Conservation (phyloP, 2,797 vertebrate genomes). For the Chelmon rostratus region DNA sequence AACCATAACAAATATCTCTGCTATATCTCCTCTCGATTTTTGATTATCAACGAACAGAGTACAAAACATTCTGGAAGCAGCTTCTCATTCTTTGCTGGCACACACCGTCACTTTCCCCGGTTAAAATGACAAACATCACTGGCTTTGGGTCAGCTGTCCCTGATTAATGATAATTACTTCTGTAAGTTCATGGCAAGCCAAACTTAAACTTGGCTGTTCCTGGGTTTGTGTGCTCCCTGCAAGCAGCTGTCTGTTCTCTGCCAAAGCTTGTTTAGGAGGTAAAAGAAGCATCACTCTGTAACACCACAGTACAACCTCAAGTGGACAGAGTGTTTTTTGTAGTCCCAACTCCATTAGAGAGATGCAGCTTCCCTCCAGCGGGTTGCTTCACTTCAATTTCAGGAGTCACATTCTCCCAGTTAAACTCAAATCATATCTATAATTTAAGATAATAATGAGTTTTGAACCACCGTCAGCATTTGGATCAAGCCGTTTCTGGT, state of each 20-base stretch:
- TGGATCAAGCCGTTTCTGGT: no score
- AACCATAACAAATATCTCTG: neutral
- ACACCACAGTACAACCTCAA: neutral
- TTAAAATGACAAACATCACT: slow-evolving; percentile 2
- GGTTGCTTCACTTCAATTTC: neutral
- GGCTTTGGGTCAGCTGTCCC: slow-evolving; percentile 1
- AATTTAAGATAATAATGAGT: neutral
- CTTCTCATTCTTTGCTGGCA: neutral
- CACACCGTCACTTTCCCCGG: neutral
- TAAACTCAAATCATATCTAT: neutral
- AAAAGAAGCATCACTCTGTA: neutral
- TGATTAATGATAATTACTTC: slow-evolving; percentile 6
- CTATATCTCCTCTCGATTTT: neutral
- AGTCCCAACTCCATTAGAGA: neutral
- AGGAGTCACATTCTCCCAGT: neutral
- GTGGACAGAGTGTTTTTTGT: neutral
- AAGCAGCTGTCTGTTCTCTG: neutral
- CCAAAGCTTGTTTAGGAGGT: slow-evolving; percentile 4
- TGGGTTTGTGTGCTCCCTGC: neutral
- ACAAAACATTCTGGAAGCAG: slow-evolving; percentile 1
- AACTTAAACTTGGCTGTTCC: neutral
- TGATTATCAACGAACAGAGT: slow-evolving; percentile 3
- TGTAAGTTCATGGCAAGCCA: neutral
- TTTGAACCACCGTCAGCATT: neutral
- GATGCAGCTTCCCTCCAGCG: neutral